These are phyloP conservation scores for Candoia aspera DNA, from an alignment of 2,113 vertebrate genomes.

Conservation along the genomic window DNA sequence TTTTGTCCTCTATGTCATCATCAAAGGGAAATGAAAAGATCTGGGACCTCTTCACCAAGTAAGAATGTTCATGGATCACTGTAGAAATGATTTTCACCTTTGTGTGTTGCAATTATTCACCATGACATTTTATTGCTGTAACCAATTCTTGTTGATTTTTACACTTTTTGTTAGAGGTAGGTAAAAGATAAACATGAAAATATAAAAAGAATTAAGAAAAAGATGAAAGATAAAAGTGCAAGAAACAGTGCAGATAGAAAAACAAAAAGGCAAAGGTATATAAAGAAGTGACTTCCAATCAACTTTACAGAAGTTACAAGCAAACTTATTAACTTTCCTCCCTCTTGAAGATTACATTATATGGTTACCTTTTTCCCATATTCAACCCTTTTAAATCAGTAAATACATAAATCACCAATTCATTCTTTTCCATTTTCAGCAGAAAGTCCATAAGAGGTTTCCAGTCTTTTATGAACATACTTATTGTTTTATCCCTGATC, in stretches of 20 bases:
- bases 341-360: not conserved
- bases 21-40: not conserved
- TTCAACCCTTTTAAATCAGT: not conserved
- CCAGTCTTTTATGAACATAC: no score
- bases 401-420: no score
- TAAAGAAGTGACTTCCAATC: no score
- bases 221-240: not conserved
- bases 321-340: not conserved
- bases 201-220: not conserved
- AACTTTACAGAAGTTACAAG: no score
- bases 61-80: not conserved
- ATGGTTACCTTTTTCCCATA: not conserved
- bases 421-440: no score
- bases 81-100: not conserved
- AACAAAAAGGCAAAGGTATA: no score
- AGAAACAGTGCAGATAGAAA: no score
- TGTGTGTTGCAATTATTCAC: not conserved
- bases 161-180: not conserved
- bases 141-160: not conserved
- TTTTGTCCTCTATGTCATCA: constrained; percentile 1
- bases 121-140: not conserved
- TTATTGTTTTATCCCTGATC: no score
- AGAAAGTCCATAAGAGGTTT: no score
- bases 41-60: not conserved
- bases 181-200: not conserved